phyloP scores from a whole-genome alignment of 2,797 vertebrate genomes.

The Echiichthys vipera region DNA sequence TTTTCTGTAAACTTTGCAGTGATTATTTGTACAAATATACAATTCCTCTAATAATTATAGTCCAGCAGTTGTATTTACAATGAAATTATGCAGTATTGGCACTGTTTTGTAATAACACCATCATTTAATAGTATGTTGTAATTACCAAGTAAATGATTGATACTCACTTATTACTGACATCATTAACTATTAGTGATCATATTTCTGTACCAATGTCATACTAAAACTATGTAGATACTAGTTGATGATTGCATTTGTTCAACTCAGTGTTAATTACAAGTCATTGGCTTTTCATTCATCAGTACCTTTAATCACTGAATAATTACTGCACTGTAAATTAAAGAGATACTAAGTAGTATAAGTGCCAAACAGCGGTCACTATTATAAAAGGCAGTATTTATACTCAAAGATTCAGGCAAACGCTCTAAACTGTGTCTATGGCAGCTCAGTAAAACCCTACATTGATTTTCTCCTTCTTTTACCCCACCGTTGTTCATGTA shows the following conservation, averaged over 20 bases:
- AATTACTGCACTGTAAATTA: conserved; percentile 30
- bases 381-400: conserved; percentile 17
- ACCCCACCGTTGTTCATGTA: conserved; percentile 7
- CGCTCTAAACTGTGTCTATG: background rate
- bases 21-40: conserved; percentile 38
- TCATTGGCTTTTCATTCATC: conserved; percentile 11
- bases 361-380: background rate
- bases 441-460: conserved; percentile 10
- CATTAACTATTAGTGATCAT: background rate
- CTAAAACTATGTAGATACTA: conserved; percentile 11
- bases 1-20: conserved; percentile 1
- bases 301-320: background rate
- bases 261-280: background rate
- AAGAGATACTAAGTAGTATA: conserved; percentile 13
- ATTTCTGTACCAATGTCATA: conserved; percentile 24
- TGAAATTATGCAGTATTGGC: conserved; percentile 16
- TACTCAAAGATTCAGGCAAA: background rate
- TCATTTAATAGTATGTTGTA: background rate
- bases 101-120: conserved; percentile 1
- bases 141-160: background rate
- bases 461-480: conserved; percentile 37
- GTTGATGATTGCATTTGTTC: conserved; percentile 12
- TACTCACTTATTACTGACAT: conserved; percentile 4
- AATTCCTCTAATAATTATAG: conserved; percentile 31
- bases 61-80: conserved; percentile 35